A percentile compares a stretch with the other conserved stretches of the same genome.
Evolutionary conservation across 2,113 vertebrate genomes (phyloP).

Genomic region (Rhinoptilus africanus): DNA sequence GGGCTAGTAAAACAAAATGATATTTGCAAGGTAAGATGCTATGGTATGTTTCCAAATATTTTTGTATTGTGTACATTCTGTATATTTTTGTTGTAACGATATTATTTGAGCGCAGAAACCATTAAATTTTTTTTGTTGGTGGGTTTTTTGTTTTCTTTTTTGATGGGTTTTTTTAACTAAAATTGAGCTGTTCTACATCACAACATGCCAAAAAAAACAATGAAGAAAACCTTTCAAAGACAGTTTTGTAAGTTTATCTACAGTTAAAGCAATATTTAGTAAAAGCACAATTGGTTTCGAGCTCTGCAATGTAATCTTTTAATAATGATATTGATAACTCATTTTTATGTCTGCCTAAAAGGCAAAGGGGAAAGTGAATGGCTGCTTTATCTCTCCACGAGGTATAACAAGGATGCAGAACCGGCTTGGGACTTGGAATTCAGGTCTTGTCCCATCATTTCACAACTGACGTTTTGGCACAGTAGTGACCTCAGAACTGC

Average conservation of each 20-base stretch:
- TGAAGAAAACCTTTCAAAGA: background rate
- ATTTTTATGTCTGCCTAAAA: background rate
- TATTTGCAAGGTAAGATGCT: constrained; percentile 55
- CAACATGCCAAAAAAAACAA: background rate
- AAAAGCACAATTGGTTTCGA: background rate
- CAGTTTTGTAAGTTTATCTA: background rate
- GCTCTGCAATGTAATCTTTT: background rate
- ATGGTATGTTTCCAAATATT: constrained; percentile 73
- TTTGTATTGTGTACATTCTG: constrained; percentile 80
- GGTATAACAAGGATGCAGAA: background rate
- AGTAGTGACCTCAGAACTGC: background rate
- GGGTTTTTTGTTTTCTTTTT: background rate
- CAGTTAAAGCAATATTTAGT: background rate
- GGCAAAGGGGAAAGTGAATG: background rate
- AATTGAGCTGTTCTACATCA: background rate
- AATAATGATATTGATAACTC: background rate
- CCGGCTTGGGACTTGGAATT: background rate
- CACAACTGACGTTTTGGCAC: background rate
- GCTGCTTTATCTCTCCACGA: background rate
- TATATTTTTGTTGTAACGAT: constrained; percentile 78
- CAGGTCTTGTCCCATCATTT: background rate
- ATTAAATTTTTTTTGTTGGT: constrained; percentile 71
- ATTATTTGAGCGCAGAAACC: constrained; percentile 73
- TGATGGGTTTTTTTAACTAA: background rate
- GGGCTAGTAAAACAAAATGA: constrained; percentile 58